Percentiles rank a stretch among this genome's conserved stretches.
Evolutionary conservation across 2,888 invertebrate species (phyloP).

Genomic region (Tenthredo amoena): DNA sequence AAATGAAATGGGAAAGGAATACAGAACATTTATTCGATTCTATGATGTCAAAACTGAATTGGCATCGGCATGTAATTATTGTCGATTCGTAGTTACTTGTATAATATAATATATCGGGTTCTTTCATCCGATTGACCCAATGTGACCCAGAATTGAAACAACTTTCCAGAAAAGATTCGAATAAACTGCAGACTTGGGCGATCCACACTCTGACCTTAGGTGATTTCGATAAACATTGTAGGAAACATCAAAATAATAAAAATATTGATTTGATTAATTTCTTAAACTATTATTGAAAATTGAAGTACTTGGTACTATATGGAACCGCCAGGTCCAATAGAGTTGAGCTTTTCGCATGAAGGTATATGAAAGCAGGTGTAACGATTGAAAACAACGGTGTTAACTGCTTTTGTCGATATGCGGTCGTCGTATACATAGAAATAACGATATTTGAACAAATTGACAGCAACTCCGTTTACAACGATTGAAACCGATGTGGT

Average conservation of each 20-base stretch:
- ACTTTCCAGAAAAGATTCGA: not conserved
- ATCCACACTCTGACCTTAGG: not conserved
- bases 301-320: not conserved
- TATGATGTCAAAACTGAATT: not conserved
- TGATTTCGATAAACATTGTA: not conserved
- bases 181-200: conserved; percentile 2
- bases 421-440: not conserved
- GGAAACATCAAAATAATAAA: not conserved
- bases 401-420: not conserved
- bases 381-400: not conserved
- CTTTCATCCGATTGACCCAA: not conserved
- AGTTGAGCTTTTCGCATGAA: not conserved
- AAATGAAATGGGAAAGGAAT: not conserved
- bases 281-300: not conserved
- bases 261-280: not conserved
- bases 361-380: not conserved
- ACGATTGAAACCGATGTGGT: not conserved
- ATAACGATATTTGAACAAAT: not conserved
- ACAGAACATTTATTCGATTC: not conserved
- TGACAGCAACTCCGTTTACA: not conserved
- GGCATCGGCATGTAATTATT: not conserved
- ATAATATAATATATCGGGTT: not conserved
- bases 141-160: not conserved
- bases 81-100: conserved; percentile 2
- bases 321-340: not conserved